A percentile compares a stretch with the other conserved stretches of the same genome.
These are phyloP conservation scores for Agriopis marginaria DNA, from an alignment of 2,888 invertebrate species.

Conservation along the genomic window DNA sequence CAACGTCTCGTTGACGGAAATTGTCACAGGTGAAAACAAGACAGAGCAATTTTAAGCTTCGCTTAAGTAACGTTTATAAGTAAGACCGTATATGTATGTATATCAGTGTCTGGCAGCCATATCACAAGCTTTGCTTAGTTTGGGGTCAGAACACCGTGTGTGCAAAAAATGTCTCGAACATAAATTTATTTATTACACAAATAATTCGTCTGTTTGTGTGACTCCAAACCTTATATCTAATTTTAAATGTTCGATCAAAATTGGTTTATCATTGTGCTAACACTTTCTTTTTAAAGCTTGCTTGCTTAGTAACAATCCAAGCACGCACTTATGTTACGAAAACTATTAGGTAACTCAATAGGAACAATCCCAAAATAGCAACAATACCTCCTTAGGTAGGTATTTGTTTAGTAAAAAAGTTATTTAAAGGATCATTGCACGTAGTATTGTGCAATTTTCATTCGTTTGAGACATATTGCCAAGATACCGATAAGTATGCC, in stretches of 20 bases:
- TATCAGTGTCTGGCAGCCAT: no score
- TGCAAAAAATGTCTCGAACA: no score
- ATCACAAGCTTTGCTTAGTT: no score
- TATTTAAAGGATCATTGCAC: constrained; percentile 39
- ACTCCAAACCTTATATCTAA: not conserved
- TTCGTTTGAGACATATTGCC: constrained; percentile 9
- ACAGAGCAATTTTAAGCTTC: no score
- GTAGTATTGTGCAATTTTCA: constrained; percentile 35
- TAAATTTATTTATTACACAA: no score
- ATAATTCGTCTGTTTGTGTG: not conserved
- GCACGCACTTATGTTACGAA: constrained; percentile 13
- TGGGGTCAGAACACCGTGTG: not conserved
- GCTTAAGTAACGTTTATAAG: no score
- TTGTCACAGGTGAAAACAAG: no score
- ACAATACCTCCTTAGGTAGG: not conserved
- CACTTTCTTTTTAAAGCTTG: constrained; percentile 20
- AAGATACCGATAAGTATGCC: not conserved
- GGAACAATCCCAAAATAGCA: constrained; percentile 28
- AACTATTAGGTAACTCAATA: constrained; percentile 14
- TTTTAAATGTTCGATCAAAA: not conserved
- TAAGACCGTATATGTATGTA: no score
- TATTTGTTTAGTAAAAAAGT: constrained; percentile 17
- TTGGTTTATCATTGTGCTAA: not conserved
- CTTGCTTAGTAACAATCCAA: not conserved
- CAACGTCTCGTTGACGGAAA: no score